Evolutionary conservation across 2,797 vertebrate genomes (phyloP).

Genomic region (Melanotaenia pygmaea): DNA sequence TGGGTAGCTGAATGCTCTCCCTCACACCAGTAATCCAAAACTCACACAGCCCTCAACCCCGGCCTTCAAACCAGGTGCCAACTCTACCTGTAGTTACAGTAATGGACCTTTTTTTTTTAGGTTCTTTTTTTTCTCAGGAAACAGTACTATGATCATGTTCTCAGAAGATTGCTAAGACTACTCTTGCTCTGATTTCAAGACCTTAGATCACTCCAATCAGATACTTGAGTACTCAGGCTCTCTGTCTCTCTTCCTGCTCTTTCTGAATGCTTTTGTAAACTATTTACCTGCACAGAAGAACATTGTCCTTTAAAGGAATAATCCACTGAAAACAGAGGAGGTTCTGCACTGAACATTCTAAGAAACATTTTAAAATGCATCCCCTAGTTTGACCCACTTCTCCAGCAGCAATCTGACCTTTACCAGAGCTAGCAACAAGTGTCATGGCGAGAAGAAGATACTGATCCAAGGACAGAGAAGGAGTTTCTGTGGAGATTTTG

Average conservation of each 20-base stretch:
- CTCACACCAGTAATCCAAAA: conserved; percentile 77
- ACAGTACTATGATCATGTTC: conserved; percentile 44
- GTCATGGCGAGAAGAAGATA: background rate
- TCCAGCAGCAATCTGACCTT: background rate
- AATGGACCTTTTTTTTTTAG: conserved; percentile 13
- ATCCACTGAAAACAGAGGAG: conserved; percentile 12
- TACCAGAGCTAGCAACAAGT: background rate
- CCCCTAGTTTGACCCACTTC: background rate
- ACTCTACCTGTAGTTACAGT: conserved; percentile 61
- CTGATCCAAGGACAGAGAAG: conserved; percentile 2
- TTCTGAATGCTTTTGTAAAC: conserved; percentile 41
- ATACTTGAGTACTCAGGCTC: conserved; percentile 60
- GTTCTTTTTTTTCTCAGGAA: conserved; percentile 44
- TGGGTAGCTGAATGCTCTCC: conserved; percentile 70
- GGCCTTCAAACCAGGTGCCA: conserved; percentile 58
- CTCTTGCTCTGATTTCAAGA: conserved; percentile 42
- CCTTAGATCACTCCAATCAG: conserved; percentile 66
- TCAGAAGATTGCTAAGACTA: conserved; percentile 41
- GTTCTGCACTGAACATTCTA: background rate
- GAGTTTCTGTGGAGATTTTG: background rate
- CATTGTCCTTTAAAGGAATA: conserved; percentile 33
- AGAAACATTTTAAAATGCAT: background rate
- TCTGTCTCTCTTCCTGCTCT: conserved; percentile 37
- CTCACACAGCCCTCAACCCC: conserved; percentile 53
- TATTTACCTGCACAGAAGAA: conserved; percentile 15